These are phyloP conservation scores for Sinocyclocheilus grahami DNA, from an alignment of 2,113 vertebrate species.

Conservation along the genomic window DNA sequence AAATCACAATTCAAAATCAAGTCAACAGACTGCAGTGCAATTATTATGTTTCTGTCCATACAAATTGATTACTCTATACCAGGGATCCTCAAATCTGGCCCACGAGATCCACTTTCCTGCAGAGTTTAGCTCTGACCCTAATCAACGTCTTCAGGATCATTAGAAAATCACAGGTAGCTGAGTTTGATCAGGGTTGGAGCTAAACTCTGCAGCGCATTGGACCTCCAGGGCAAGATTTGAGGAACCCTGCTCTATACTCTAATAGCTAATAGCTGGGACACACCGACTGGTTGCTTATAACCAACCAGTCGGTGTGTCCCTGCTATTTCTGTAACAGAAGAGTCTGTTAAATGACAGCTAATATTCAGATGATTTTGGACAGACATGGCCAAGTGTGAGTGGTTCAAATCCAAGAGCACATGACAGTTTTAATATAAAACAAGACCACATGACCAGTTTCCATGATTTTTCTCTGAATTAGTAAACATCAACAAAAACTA, in stretches of 20 bases:
- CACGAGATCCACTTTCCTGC: too few relatives aligned
- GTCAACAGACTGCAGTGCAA: background rate
- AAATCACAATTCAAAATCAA: slow-evolving; percentile 17
- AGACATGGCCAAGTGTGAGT: background rate
- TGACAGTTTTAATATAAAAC: background rate
- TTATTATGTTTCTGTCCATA: background rate
- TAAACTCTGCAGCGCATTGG: too few relatives aligned
- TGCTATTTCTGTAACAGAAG: background rate
- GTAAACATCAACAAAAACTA: background rate
- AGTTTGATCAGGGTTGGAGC: too few relatives aligned
- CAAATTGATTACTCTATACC: background rate
- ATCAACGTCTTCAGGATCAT: too few relatives aligned
- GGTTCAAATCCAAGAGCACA: too few relatives aligned
- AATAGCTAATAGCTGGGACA: too few relatives aligned
- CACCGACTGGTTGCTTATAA: too few relatives aligned
- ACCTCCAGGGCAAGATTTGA: too few relatives aligned
- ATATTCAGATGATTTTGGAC: background rate
- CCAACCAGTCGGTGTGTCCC: background rate
- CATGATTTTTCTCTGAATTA: background rate
- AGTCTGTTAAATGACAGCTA: background rate
- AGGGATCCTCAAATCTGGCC: too few relatives aligned
- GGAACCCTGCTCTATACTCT: too few relatives aligned
- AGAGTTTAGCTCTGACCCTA: too few relatives aligned
- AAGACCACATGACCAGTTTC: background rate
- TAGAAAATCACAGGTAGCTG: too few relatives aligned